Conservation (phyloP, 2,888 invertebrate genomes). For the Tyria jacobaeae region DNA sequence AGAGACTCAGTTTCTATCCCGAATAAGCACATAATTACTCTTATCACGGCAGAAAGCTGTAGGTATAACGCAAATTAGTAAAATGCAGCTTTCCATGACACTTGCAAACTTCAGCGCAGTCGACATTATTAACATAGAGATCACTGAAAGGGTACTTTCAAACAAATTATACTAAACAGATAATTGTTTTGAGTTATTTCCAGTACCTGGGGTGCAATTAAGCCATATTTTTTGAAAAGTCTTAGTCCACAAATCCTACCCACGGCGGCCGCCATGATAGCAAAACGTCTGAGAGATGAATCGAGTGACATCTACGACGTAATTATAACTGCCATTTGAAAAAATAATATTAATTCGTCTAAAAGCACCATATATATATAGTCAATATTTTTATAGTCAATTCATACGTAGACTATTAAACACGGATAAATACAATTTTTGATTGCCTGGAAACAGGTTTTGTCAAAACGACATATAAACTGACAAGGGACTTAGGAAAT, state of each 20-base stretch:
- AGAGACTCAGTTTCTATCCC: constrained; percentile 33
- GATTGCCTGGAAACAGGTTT: constrained; percentile 6
- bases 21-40: constrained; percentile 49
- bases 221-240: constrained; percentile 91
- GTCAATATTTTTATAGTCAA: constrained; percentile 5
- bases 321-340: constrained; percentile 57
- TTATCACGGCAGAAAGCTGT: constrained; percentile 46
- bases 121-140: constrained; percentile 57
- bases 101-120: constrained; percentile 57
- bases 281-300: constrained; percentile 82
- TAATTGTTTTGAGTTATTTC: constrained; percentile 61
- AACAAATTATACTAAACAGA: constrained; percentile 49
- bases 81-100: constrained; percentile 67
- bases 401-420: constrained; percentile 4
- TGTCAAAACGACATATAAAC: constrained; percentile 19
- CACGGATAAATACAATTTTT: constrained; percentile 15
- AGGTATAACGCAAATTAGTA: constrained; percentile 57
- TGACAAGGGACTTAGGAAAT: constrained; percentile 21
- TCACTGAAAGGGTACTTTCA: constrained; percentile 46
- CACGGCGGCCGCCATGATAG: constrained; percentile 95
- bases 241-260: constrained; percentile 95
- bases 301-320: constrained; percentile 69
- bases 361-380: constrained; percentile 9
- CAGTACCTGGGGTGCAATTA: constrained; percentile 91
- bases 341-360: constrained; percentile 30